Evolutionary conservation across 2,113 vertebrate species (phyloP).

Genomic region (Trochalopteron elliotii): DNA sequence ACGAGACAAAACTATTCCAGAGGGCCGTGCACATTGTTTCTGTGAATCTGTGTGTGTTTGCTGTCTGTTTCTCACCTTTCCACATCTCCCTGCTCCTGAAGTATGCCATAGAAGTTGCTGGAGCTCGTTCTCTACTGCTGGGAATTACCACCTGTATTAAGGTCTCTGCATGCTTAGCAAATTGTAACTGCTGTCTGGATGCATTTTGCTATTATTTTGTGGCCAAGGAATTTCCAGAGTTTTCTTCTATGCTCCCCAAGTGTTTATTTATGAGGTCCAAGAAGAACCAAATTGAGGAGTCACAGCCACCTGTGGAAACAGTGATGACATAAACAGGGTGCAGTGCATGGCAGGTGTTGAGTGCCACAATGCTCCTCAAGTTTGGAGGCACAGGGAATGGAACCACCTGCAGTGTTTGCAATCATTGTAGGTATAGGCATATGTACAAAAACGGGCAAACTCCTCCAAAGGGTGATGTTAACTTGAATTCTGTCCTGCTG

Average conservation of each 20-base stretch:
- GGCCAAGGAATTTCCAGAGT: slow-evolving; percentile 72
- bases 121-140: background rate
- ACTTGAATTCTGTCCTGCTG: background rate
- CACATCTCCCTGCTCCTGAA: slow-evolving; percentile 7
- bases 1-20: slow-evolving; percentile 2
- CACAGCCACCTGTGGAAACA: background rate
- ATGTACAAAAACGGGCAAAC: background rate
- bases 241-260: background rate
- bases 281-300: slow-evolving; percentile 10
- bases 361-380: background rate
- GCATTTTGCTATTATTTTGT: slow-evolving; percentile 78
- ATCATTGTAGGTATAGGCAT: background rate
- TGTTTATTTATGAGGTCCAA: background rate
- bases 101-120: background rate
- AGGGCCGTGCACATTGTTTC: slow-evolving; percentile 68
- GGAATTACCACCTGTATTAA: background rate
- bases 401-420: background rate
- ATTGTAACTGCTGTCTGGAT: slow-evolving; percentile 79
- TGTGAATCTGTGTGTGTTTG: slow-evolving; percentile 73
- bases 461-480: background rate
- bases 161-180: slow-evolving; percentile 40
- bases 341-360: background rate
- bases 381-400: background rate
- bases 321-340: background rate
- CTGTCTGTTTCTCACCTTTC: slow-evolving; percentile 74